These are phyloP conservation scores for Leptopilina drosophilae DNA, from an alignment of 2,888 invertebrate species.

Conservation along the genomic window DNA sequence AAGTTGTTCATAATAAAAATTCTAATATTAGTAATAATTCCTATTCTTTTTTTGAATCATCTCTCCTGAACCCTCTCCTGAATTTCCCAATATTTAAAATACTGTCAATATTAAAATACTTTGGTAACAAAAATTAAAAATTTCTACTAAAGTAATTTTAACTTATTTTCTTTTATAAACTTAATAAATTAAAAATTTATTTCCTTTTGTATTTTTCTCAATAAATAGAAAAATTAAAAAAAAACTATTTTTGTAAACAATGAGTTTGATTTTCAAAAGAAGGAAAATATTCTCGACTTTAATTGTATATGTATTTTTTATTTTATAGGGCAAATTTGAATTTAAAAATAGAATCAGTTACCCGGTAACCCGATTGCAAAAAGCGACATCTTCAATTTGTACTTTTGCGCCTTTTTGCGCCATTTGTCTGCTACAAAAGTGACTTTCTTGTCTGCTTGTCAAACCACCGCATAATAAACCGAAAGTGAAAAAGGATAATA, in stretches of 20 bases:
- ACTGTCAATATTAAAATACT: too few relatives aligned
- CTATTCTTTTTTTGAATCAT: background rate
- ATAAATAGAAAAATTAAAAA: too few relatives aligned
- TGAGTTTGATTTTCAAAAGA: too few relatives aligned
- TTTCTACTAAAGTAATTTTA: too few relatives aligned
- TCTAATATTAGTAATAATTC: conserved; percentile 12
- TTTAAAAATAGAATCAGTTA: conserved; percentile 7
- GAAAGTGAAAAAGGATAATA: conserved; percentile 21
- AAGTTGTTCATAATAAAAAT: conserved; percentile 33
- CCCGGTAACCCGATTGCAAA: conserved; percentile 4
- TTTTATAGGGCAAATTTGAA: background rate
- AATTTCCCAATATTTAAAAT: background rate
- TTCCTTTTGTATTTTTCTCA: too few relatives aligned
- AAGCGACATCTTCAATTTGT: background rate
- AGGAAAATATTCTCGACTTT: too few relatives aligned
- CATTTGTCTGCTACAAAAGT: background rate
- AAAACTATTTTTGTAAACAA: too few relatives aligned
- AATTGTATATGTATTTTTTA: background rate
- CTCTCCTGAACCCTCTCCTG: background rate
- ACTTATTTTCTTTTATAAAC: too few relatives aligned
- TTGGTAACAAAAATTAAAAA: too few relatives aligned
- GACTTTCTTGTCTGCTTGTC: background rate
- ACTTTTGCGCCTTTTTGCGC: conserved; percentile 1
- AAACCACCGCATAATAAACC: background rate
- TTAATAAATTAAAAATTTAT: too few relatives aligned